Conservation (phyloP, 2,888 invertebrate species). For the Ormyrus pomaceus region DNA sequence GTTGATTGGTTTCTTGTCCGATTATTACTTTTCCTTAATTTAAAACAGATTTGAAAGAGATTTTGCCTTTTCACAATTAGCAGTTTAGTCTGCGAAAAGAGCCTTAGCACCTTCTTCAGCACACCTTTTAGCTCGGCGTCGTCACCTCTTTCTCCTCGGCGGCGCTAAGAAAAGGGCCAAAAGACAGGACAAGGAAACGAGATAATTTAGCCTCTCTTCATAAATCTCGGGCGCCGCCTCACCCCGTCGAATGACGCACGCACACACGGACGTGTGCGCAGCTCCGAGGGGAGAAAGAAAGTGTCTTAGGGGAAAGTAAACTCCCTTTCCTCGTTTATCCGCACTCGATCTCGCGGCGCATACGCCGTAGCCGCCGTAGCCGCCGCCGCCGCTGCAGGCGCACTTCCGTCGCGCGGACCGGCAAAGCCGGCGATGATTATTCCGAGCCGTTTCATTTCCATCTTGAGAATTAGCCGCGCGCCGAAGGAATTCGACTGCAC, state of each 20-base stretch:
- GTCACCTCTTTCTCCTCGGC: constrained; percentile 15
- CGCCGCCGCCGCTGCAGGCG: neutral
- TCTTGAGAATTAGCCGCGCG: constrained; percentile 20
- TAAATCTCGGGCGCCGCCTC: constrained; percentile 44
- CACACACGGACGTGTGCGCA: neutral
- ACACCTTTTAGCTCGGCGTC: neutral
- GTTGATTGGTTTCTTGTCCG: no score
- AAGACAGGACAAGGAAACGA: constrained; percentile 46
- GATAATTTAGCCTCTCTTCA: constrained; percentile 56
- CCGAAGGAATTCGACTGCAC: no score
- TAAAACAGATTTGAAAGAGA: no score
- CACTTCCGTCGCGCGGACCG: neutral
- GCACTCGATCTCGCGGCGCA: constrained; percentile 30
- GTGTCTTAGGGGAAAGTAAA: constrained; percentile 47
- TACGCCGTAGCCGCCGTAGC: no score
- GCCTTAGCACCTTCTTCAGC: no score
- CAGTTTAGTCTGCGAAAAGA: no score
- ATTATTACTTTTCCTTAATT: no score
- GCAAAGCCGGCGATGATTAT: constrained; percentile 5
- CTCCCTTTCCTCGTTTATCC: constrained; percentile 46
- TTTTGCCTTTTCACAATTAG: no score
- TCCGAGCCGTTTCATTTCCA: constrained; percentile 10
- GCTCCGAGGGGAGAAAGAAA: constrained; percentile 41
- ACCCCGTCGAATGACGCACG: neutral
- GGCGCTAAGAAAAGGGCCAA: constrained; percentile 24